A percentile compares a stretch with the other conserved stretches of the same genome.
Evolutionary conservation across 2,797 vertebrate species (phyloP).

Genomic region (Lycodopsis pacificus): DNA sequence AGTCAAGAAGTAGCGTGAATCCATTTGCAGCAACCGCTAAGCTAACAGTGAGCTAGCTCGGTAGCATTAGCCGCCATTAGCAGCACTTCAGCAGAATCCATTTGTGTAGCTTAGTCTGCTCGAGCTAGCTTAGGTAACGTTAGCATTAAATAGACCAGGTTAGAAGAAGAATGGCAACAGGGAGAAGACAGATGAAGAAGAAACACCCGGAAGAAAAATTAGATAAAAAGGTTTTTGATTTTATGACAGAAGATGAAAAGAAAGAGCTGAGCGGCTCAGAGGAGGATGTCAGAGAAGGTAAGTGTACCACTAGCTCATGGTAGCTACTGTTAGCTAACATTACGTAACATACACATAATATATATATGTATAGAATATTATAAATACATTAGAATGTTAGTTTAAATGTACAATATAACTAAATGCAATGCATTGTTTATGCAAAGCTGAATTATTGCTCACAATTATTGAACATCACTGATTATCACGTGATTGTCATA

Average conservation of each 20-base stretch:
- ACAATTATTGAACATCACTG: neutral
- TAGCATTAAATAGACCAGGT: neutral
- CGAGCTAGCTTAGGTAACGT: neutral
- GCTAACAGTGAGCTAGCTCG: neutral
- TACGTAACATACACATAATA: no score
- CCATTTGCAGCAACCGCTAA: neutral
- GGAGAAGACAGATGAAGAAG: constrained; percentile 73
- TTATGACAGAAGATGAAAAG: constrained; percentile 62
- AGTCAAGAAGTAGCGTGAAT: neutral
- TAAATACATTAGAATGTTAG: neutral
- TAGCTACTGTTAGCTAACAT: no score
- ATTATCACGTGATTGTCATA: no score
- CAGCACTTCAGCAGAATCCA: no score
- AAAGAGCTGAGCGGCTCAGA: constrained; percentile 75
- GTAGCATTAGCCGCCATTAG: neutral
- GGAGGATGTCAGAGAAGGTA: constrained; percentile 71
- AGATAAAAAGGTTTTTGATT: constrained; percentile 70
- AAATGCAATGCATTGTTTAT: neutral
- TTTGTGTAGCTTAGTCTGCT: no score
- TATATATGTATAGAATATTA: no score
- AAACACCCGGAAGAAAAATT: constrained; percentile 50
- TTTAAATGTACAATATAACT: neutral
- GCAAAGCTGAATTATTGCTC: no score
- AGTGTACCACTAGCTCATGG: neutral
- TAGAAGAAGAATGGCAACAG: constrained; percentile 64